phyloP scores from a whole-genome alignment of 2,797 vertebrate genomes.

The Craterocephalus amniculus region DNA sequence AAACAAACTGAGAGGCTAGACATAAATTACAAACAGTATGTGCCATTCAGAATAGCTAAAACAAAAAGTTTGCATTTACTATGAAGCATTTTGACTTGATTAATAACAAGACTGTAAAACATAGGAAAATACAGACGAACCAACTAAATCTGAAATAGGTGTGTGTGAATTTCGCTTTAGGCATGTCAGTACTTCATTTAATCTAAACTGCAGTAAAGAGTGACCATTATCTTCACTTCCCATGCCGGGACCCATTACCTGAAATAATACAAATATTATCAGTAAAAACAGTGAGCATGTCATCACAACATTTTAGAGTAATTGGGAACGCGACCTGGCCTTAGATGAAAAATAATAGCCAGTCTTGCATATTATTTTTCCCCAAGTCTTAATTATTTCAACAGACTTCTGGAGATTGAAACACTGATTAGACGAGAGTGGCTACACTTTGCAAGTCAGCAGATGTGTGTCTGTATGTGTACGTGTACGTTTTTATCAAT shows the following conservation, averaged over 20 bases:
- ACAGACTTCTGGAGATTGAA: slow-evolving; percentile 68
- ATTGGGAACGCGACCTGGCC: slow-evolving; percentile 70
- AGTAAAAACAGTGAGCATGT: slow-evolving; percentile 73
- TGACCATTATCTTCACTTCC: slow-evolving; percentile 23
- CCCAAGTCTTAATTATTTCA: slow-evolving; percentile 62
- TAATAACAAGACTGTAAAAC: background rate
- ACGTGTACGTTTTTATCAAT: background rate
- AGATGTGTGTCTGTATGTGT: slow-evolving; percentile 18
- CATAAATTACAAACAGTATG: background rate
- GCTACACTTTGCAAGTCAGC: slow-evolving; percentile 12
- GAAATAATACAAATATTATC: slow-evolving; percentile 77
- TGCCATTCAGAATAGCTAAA: no score
- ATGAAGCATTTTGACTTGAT: background rate
- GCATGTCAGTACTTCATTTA: slow-evolving; percentile 8
- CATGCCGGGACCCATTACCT: slow-evolving; percentile 57
- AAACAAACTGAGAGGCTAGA: background rate
- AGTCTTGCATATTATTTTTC: slow-evolving; percentile 60
- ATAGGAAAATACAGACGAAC: background rate
- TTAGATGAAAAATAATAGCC: slow-evolving; percentile 65
- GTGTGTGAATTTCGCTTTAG: background rate
- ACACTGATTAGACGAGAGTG: slow-evolving; percentile 37
- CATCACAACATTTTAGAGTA: slow-evolving; percentile 74
- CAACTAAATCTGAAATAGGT: slow-evolving; percentile 7
- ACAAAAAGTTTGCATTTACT: no score
- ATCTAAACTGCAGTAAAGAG: slow-evolving; percentile 21